Base-by-base conservation (phyloP, 2,113 vertebrate genomes). In the Cyprinodon variegatus region DNA sequence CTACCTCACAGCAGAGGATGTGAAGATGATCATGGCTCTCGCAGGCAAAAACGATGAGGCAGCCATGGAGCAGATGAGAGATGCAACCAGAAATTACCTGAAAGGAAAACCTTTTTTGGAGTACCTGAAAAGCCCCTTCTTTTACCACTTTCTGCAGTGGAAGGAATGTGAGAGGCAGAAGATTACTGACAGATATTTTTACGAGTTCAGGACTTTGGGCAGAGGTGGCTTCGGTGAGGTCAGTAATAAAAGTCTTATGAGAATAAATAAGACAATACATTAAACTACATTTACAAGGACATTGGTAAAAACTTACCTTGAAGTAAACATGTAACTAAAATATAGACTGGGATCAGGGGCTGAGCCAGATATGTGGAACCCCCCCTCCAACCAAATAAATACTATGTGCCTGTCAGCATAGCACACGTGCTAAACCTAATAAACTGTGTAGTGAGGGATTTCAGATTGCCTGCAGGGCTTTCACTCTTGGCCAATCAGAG, bases 151-250 rank as follows among this genome's bases (percentile, higher is more conserved):
- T 77, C 76, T 97, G 77, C 97, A 97, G 68, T 97, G 97, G 96
- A 98, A 98, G 91, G 93, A 94, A 86, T 97, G 95, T 15, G 96
- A 98, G 92, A 95, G 78, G 88, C 95, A 97, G 62, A 94, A 90
- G 0, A 94, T 97, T 74, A 95, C 70, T 2, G 95, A 97, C 0
- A 97, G 95, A 78, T 95, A 95, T 86, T 98, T 98, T 78, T 95
- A 95, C 0, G 96, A 98, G 78, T 98, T 97, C 77, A 92, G 96
- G 64, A 95, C 94, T 68, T 93, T 97, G 80, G 96, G 97, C 41
- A 97, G 94, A 93, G 97, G 97, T 43, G 96, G 96, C 65, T 98
- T 98, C 63, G 96, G 96, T 83, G 96, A 97, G 96, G 96, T 98
- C 94, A 36, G 93, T 87, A 38, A 40, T 11, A 61, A 29, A 69